Base-by-base conservation (phyloP, 2,797 vertebrate genomes). In the Petrocephalus sullivani region DNA sequence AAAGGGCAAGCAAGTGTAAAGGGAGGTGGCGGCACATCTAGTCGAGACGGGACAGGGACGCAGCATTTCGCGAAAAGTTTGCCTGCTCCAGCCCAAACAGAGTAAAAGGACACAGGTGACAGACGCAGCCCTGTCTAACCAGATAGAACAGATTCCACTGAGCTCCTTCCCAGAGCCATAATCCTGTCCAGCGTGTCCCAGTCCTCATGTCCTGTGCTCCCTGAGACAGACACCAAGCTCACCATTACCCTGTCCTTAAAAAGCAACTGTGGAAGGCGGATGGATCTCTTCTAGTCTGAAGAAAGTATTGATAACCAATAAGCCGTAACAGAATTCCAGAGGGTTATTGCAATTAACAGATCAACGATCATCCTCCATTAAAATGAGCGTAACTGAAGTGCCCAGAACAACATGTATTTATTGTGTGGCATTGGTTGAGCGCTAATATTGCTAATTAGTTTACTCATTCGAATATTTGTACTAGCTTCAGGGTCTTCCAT, bases 281-380 rank as follows among this genome's bases (percentile, higher is more conserved):
- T 75, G 67, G 67, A 41, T 84, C 8, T 28, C 49, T 19, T 54
- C 46, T 84, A 54, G 49, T 21, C 82, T 54, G 21, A 54, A 46
- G 51, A 16, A 16, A 54, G 82, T 84, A 84, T 54, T 54, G 82
- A 84, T 84, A 84, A 54, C 51, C 82, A 54, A 28, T 54, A 54
- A 7, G 49, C 23, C 82, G 28, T 53, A 5, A 28, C 21, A 6
- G 82, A 84, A 84, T 49, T 84, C 46, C 46, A 53, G n/a, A 28
- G 82, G 82, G 82, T 84, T n/a, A 53, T 84, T 84, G 82, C 12
- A 83, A 83, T 53, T 84, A 53, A 84, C 51, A 9, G 46, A 53
- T 84, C 46, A 49, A 54, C 23, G 0, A 54, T 84, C 82, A 84
- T 51, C 51, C 23, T 84, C 46, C 82, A 54, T 84, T 84, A 84